Base-by-base conservation (phyloP, 2,888 invertebrate genomes). In the Cenopis cana region DNA sequence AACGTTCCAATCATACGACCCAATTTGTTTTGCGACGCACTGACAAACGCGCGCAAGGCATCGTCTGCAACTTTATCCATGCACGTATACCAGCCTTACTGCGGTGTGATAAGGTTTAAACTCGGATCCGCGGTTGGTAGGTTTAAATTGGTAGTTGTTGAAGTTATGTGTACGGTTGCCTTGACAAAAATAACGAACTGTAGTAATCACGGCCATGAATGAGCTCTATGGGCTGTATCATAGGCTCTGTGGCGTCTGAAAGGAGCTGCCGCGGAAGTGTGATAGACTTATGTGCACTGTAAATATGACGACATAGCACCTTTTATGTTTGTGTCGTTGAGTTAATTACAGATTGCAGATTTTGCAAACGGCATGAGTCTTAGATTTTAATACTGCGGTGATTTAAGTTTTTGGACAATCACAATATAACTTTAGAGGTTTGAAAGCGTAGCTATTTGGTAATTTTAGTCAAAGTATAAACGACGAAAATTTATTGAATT, bases 101-200 rank as follows among this genome's bases (percentile, higher is more conserved):
- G 50, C 61, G 12, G 62, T 38, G 66, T 67, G 71, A 70, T 74
- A 76, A 74, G 72, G 76, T 79, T 74, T 66, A 75, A 76, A 75
- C 77, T 77, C n/a, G 70, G 54, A 69, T 74, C 62, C 36, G 50
- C 68, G 18, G 68, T 69, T 46, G 70, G 56, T 66, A 12, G 36
- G 12, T 52, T 36, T 41, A 36, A 17, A 1, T 6, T 41, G 17
- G 54, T 46, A 17, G 9, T 57, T 64, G 24, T n/a, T 52, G 56
- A 65, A 69, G 71, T 88, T 89, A 88, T 85, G 85, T 87, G 85
- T 87, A 90, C 92, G 93, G 88, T 87, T 92, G 90, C 91, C 87
- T 93, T 87, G 89, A 92, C 93, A 91, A 93, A 93, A 93, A 93
- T 93, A 93, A 93, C 93, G 92, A 93, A 90, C 88, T 82, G 80